Base-by-base conservation (phyloP, 2,888 invertebrate genomes). In the Thymelicus lineola region DNA sequence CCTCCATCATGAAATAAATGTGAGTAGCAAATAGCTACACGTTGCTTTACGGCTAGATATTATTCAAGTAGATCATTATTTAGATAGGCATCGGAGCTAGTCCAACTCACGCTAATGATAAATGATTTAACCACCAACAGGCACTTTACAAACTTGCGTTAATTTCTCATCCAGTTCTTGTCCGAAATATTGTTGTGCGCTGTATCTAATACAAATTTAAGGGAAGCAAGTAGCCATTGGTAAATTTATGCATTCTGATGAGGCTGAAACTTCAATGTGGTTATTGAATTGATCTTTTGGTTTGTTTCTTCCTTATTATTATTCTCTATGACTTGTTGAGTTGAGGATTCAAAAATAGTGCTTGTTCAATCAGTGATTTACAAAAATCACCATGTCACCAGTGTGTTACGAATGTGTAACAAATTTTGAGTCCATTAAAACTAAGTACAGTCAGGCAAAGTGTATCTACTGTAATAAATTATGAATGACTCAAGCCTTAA, bases 151-250 rank as follows among this genome's bases (percentile, higher is more conserved):
- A 76, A 79, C 75, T 73, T 76, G 75, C 73, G 75, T 79, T 80
- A 79, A 79, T 82, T 80, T 80, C 77, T 75, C 79, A 76, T 75
- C 72, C 71, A 72, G 74, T 77, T 81, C 79, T 90, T 89, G 86
- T 86, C 88, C 87, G 77, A 75, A 77, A 63, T 38, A 50, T 38
- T 50, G 48, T 36, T 36, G 35, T 61, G 14, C 35, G 28, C 61
- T 48, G 15, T 15, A 12, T 62, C 46, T 35, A 62, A 55, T 55
- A 9, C 55, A 28, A 55, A 14, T 55, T 14, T 20, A 28, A 28
- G 15, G 12, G 9, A 7, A 50, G 48, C 15, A 50, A 50, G 6
- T 50, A 1, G 9, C 7, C n/a, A 15, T 15, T 17, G 15, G 9
- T 50, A 50, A 17, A 28, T 28, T 50, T 7, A 17, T 50, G 7